Evolutionary conservation across 2,797 vertebrate genomes (phyloP), one percentile per base, ranked within the genome.

Genomic region (Clarias fuscus): DNA sequence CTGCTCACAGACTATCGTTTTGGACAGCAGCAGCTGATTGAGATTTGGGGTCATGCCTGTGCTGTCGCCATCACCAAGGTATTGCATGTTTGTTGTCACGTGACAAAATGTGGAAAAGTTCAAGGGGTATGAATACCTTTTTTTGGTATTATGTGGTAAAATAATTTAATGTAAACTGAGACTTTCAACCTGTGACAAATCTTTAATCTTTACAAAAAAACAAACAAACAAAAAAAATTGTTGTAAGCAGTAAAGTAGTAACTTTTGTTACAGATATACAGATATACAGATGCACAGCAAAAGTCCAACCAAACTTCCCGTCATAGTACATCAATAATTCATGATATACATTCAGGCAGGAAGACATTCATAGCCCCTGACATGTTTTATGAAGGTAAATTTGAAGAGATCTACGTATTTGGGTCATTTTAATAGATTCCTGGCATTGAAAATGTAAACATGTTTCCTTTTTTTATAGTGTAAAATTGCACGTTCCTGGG

Each of bases 41-140:
- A 99, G 94, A 96, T 99, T 72, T 97, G 96, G 93, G 98, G 98
- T 70, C 96, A 98, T 1, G 97, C 97, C 0, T 98, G 97, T 0
- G 98, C 98, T 10, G 85, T 97, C 75, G 97, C 98, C 8, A 95
- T 99, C 75, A 94, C 97, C 56, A 99, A 98, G 97, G 98, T 99
- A 85, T 56, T 18, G 22, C 7, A 48, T 0, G 48, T 48, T 48
- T 48, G 43, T 48, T 48, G 43, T 48, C 10, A 48, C 43, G 2
- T 48, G 43, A 10, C 8, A 48, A 48, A 48, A 48, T 48, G 43
- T 48, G 43, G 48, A 48, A 48, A 48, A 48, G 48, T 48, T 48
- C 48, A 48, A 48, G 48, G 48, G 48, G 11, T 48, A 11, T 48
- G 48, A 53, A 53, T 53, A 53, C 48, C 13, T 53, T 53, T 33